phyloP scores from a whole-genome alignment of 2,113 vertebrate species.

The Calypte anna region DNA sequence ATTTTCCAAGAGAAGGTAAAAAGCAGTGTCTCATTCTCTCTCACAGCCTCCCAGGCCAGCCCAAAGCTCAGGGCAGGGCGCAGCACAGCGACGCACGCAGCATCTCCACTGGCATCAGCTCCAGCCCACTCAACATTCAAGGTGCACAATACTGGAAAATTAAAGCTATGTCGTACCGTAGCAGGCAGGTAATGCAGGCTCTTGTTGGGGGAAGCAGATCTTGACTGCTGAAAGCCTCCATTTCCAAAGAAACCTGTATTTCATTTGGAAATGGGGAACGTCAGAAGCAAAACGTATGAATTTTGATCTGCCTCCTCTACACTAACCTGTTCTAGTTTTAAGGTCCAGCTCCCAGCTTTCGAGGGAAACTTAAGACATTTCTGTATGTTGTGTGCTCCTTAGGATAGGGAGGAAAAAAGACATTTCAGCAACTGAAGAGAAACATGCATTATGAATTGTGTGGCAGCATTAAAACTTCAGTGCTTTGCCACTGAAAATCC shows the following conservation, averaged over 20 bases:
- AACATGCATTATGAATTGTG: neutral
- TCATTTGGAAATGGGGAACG: neutral
- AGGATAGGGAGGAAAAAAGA: neutral
- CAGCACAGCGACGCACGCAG: neutral
- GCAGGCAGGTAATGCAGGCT: neutral
- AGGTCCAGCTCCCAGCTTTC: neutral
- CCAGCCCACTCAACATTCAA: neutral
- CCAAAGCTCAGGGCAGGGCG: neutral
- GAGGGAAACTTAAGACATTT: neutral
- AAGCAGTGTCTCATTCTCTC: constrained; percentile 20
- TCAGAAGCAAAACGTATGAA: neutral
- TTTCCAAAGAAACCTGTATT: neutral
- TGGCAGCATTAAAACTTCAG: neutral
- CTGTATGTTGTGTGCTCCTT: neutral
- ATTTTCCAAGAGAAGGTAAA: constrained; percentile 38
- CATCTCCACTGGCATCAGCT: neutral
- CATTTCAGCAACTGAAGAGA: neutral
- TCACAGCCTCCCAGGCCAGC: neutral
- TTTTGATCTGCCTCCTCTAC: neutral
- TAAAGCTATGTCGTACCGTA: constrained; percentile 4
- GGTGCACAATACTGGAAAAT: constrained; percentile 16
- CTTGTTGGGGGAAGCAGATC: neutral
- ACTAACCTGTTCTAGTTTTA: neutral
- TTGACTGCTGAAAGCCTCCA: accelerated
- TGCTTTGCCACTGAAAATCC: neutral